Conservation (phyloP, 1,140 invertebrate species). For the Caenorhabditis elegans region DNA sequence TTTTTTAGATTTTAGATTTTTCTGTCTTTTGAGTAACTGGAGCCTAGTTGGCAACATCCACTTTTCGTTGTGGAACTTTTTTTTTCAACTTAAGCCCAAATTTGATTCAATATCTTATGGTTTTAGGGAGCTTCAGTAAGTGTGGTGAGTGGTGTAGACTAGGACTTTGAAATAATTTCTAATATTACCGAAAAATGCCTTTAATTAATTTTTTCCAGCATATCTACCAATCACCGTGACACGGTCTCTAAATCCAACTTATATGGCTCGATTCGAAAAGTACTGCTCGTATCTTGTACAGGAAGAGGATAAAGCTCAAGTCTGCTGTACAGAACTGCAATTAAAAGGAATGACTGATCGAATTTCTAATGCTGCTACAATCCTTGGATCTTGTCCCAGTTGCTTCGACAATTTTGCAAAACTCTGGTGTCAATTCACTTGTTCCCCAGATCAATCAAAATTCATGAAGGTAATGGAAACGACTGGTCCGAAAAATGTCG, state of each 20-base stretch:
- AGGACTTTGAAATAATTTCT: no score
- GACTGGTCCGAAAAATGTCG: not conserved
- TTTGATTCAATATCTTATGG: no score
- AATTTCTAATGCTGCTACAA: not conserved
- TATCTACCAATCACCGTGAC: not conserved
- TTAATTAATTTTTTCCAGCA: not conserved
- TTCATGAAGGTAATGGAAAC: not conserved
- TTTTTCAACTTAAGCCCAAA: no score
- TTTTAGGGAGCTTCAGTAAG: no score
- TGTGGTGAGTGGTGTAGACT: no score
- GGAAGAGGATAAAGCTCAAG: not conserved
- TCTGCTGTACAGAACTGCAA: not conserved
- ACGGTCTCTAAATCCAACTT: not conserved
- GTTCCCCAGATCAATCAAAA: not conserved
- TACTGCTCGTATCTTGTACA: not conserved
- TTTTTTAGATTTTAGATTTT: no score
- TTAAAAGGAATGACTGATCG: not conserved
- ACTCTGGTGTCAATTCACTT: constrained; percentile 14
- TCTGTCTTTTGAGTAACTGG: no score
- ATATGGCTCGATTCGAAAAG: not conserved
- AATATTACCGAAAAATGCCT: no score
- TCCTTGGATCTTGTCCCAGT: not conserved
- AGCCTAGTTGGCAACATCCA: no score
- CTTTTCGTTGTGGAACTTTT: no score
- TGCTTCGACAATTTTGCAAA: constrained; percentile 9